Evolutionary conservation across 2,113 vertebrate species (phyloP).

Genomic region (Spheniscus mendiculus): DNA sequence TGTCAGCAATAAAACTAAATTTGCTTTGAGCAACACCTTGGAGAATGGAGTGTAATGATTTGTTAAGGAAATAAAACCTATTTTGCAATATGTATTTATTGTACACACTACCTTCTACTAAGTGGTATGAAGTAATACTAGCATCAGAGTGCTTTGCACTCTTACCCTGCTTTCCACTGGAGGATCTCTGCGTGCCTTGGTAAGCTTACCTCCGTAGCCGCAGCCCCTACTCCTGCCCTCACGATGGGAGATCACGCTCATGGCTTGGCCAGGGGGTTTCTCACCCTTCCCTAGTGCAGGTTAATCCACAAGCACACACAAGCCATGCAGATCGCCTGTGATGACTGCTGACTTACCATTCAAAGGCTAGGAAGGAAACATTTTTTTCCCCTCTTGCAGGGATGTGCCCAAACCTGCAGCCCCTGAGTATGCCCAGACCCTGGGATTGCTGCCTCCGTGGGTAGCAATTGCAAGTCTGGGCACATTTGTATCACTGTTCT

Average conservation of each 20-base stretch:
- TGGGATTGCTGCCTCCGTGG: neutral
- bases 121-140: neutral
- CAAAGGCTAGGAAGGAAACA: neutral
- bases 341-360: neutral
- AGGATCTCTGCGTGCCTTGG: neutral
- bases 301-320: neutral
- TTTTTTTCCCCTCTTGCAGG: neutral
- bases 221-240: neutral
- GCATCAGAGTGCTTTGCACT: neutral
- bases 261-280: neutral
- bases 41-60: neutral
- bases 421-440: neutral
- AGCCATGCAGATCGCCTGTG: neutral
- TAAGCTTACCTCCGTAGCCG: neutral
- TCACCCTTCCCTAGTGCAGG: neutral
- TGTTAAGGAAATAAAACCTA: slow-evolving; percentile 8
- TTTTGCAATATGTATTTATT: slow-evolving; percentile 19
- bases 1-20: slow-evolving; percentile 30
- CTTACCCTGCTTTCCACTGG: neutral
- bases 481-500: neutral
- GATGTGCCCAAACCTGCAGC: neutral
- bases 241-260: fast-evolving
- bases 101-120: neutral
- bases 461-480: neutral
- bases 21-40: slow-evolving; percentile 40